Evolutionary conservation across 2,888 invertebrate genomes (phyloP).

Genomic region (Melanargia galathea): DNA sequence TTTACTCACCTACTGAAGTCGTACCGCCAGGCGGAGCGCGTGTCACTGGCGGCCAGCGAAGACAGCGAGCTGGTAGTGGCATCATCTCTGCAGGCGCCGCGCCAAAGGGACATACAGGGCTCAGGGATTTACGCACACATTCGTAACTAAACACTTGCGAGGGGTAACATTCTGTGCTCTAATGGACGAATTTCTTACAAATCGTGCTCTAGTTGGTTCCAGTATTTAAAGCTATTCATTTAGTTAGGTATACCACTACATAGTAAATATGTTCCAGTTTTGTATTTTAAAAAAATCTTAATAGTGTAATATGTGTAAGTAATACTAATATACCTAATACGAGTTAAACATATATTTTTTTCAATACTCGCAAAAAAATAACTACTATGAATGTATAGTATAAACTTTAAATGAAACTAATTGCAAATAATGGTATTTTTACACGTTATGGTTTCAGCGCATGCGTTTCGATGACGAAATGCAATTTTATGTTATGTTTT

Average conservation of each 20-base stretch:
- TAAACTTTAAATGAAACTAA: too few species aligned
- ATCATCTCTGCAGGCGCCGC: conserved; percentile 75
- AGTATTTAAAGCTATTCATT: neutral
- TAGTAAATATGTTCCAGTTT: neutral
- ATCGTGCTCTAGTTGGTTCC: conserved; percentile 33
- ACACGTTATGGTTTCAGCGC: too few species aligned
- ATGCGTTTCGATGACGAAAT: too few species aligned
- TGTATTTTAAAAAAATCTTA: neutral
- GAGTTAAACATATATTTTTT: too few species aligned
- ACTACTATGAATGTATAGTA: too few species aligned
- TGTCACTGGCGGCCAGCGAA: conserved; percentile 65
- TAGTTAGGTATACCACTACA: neutral
- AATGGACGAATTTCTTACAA: conserved; percentile 35
- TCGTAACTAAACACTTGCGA: conserved; percentile 45
- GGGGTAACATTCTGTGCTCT: conserved; percentile 42
- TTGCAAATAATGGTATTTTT: too few species aligned
- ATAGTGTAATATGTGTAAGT: neutral
- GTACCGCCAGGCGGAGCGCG: conserved; percentile 73
- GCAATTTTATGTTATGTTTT: too few species aligned
- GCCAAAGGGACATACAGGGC: conserved; percentile 49
- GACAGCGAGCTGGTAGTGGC: conserved; percentile 73
- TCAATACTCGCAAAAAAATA: too few species aligned
- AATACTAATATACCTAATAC: too few species aligned
- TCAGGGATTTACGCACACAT: conserved; percentile 66
- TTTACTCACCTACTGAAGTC: conserved; percentile 72